These are phyloP conservation scores for Xiphophorus couchianus DNA, from an alignment of 2,113 vertebrate genomes.

Conservation along the genomic window DNA sequence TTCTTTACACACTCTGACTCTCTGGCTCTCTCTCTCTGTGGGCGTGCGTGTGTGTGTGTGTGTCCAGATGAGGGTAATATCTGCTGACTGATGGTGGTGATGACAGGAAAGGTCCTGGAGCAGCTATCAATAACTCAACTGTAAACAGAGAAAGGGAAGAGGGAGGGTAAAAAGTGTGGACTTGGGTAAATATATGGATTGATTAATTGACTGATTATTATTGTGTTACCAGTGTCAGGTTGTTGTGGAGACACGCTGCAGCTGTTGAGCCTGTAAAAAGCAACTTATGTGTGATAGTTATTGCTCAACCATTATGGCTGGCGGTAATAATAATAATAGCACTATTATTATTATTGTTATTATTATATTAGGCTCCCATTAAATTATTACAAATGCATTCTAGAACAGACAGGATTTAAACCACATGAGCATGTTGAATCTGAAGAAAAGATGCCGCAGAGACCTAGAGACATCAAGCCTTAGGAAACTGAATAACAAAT, in stretches of 20 bases:
- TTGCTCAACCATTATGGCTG: background rate
- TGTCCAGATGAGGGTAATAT: slow-evolving; percentile 59
- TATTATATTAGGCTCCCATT: background rate
- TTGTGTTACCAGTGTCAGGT: slow-evolving; percentile 52
- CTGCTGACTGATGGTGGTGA: slow-evolving; percentile 60
- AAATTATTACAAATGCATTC: background rate
- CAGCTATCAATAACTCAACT: slow-evolving; percentile 57
- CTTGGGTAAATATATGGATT: slow-evolving; percentile 45
- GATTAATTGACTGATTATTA: slow-evolving; percentile 67
- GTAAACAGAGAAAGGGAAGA: slow-evolving; percentile 40
- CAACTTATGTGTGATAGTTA: background rate
- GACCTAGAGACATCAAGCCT: too few species aligned
- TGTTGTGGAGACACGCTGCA: slow-evolving; percentile 41
- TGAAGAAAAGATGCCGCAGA: too few species aligned
- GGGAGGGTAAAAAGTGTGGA: slow-evolving; percentile 1
- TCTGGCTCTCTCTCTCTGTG: slow-evolving; percentile 9
- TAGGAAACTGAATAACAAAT: too few species aligned
- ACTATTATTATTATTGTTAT: too few species aligned
- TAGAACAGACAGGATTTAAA: too few species aligned
- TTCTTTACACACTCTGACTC: slow-evolving; percentile 28
- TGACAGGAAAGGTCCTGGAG: slow-evolving; percentile 63
- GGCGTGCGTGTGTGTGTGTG: slow-evolving; percentile 53
- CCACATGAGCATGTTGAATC: too few species aligned
- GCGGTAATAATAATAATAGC: too few species aligned
- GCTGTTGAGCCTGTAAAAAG: slow-evolving; percentile 27